These are phyloP conservation scores for Hydrochoerus hydrochaeris DNA, from an alignment of 2,113 vertebrate species.

Conservation along the genomic window DNA sequence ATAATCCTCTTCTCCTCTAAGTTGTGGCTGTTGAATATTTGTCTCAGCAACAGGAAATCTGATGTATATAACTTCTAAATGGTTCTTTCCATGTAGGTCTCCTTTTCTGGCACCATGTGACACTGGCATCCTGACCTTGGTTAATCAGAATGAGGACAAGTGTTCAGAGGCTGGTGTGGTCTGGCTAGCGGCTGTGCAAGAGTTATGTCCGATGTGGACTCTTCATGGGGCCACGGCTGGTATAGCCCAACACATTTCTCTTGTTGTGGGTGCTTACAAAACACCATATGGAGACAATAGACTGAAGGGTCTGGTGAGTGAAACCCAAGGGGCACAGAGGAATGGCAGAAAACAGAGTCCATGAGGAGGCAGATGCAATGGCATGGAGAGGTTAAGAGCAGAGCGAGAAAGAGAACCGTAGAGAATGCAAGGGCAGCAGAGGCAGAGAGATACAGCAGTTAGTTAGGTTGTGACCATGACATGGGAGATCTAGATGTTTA, in stretches of 20 bases:
- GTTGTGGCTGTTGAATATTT: not conserved
- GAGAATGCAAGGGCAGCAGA: no score
- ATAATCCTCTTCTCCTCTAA: not conserved
- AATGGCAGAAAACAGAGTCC: not conserved
- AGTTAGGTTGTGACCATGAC: rapidly evolving
- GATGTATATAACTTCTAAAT: not conserved
- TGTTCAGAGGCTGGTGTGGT: rapidly evolving
- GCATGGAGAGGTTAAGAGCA: not conserved
- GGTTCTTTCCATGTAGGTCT: not conserved
- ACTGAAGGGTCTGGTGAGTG: not conserved
- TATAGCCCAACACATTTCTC: not conserved
- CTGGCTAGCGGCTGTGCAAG: not conserved
- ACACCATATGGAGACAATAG: not conserved
- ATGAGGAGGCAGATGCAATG: rapidly evolving
- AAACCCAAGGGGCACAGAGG: not conserved
- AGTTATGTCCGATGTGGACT: not conserved
- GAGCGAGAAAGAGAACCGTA: not conserved
- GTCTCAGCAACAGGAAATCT: not conserved
- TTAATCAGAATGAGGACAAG: not conserved
- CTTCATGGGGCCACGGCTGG: not conserved
- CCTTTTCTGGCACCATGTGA: not conserved
- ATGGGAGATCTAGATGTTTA: rapidly evolving
- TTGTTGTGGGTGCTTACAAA: not conserved
- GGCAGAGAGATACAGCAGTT: not conserved
- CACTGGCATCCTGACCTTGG: not conserved